These are phyloP conservation scores for Acanthaster planci DNA, from an alignment of 35 echinoderm and acorn worm species.

Conservation along the genomic window DNA sequence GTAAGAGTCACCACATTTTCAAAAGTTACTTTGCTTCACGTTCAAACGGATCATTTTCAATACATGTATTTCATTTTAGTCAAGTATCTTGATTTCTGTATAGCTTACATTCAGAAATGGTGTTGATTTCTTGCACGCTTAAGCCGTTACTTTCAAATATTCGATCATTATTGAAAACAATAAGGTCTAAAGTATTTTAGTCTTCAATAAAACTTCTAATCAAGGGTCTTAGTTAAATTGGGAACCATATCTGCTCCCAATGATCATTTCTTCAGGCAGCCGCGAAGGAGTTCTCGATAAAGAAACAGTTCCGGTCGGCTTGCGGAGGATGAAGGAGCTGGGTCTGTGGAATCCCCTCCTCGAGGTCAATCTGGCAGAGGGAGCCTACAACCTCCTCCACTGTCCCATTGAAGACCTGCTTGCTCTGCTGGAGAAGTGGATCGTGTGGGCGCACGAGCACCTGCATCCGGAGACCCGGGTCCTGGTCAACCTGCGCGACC, in stretches of 20 bases:
- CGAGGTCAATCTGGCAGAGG: constrained; percentile 36
- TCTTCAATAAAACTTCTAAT: too few species aligned
- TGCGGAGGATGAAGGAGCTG: constrained; percentile 18
- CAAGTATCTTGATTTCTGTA: too few species aligned
- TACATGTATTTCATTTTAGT: too few species aligned
- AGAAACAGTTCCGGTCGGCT: constrained; percentile 29
- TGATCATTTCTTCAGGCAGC: background rate
- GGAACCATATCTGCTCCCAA: background rate
- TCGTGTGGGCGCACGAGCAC: background rate
- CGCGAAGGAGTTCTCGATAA: constrained; percentile 22
- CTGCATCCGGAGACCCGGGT: constrained; percentile 1
- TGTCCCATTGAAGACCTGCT: constrained; percentile 31
- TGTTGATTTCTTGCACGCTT: too few species aligned
- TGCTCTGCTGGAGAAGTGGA: constrained; percentile 30
- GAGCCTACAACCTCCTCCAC: constrained; percentile 33
- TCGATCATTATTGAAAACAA: too few species aligned
- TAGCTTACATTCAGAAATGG: too few species aligned
- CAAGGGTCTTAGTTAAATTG: too few species aligned
- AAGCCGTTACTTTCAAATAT: too few species aligned
- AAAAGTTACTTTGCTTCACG: too few species aligned
- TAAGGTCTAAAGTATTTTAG: too few species aligned
- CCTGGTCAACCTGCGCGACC: constrained; percentile 42
- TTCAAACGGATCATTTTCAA: too few species aligned
- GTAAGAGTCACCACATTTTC: too few species aligned
- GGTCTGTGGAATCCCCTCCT: constrained; percentile 44